A percentile compares a stretch with the other conserved stretches of the same genome.
Conservation (phyloP, 2,113 vertebrate species). For the Toxostoma redivivum region DNA sequence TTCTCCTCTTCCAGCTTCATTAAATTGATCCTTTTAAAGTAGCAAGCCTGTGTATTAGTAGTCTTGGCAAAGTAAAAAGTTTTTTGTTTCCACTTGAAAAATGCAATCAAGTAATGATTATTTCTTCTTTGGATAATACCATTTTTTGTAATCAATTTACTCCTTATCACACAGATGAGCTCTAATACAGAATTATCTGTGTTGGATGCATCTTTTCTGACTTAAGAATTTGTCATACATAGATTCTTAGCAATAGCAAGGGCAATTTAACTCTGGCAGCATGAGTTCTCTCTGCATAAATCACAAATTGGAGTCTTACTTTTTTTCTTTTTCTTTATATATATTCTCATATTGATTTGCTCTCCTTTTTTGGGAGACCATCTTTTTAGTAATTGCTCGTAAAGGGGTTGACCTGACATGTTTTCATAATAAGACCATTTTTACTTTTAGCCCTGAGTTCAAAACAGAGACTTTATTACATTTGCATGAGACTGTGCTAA, state of each 20-base stretch:
- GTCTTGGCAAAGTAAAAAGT: background rate
- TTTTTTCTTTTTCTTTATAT: background rate
- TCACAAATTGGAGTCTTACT: background rate
- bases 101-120: background rate
- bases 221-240: background rate
- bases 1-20: background rate
- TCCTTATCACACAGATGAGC: background rate
- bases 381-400: background rate
- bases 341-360: background rate
- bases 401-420: background rate
- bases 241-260: slow-evolving; percentile 45
- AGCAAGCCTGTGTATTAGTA: background rate
- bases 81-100: slow-evolving; percentile 24
- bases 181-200: slow-evolving; percentile 18
- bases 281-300: slow-evolving; percentile 1
- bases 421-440: background rate
- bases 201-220: slow-evolving; percentile 25
- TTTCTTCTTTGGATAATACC: background rate
- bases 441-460: background rate
- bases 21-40: background rate
- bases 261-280: slow-evolving; percentile 45
- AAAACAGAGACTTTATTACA: background rate
- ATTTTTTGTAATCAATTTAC: slow-evolving; percentile 18
- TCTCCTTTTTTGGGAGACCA: background rate
- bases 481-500: background rate